Base-by-base conservation (phyloP, 2,113 vertebrate genomes). In the Neotoma lepida region DNA sequence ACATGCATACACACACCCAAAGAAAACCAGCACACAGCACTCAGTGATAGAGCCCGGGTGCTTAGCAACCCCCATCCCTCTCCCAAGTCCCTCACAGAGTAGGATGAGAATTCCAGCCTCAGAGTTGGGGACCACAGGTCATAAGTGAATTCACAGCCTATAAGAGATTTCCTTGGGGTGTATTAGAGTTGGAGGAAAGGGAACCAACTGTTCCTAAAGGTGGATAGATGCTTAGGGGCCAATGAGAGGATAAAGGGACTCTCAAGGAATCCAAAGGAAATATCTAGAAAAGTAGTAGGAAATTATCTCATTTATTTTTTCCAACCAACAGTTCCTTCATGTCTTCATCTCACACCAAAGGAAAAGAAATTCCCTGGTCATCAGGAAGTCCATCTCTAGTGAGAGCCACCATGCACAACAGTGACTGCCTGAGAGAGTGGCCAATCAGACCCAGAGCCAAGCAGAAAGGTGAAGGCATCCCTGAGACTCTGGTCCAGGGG, bases 381-480 rank as follows among this genome's bases (percentile, higher is more conserved):
- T 84, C n/a, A 4, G 0, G 3, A 35, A 66, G 33, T 44, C 61
- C 46, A 2, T 8, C 9, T 30, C 35, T 49, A 46, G 41, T 6
- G 39, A 81, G 63, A 44, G 39, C 44, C 46, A 4, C 3, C 12
- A 28, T 35, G 17, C 9, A 64, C 9, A 2, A n/a, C 10, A 78
- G 78, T 9, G 2, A 9, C 9, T 13, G 4, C 49, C n/a, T 28
- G 33, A 63, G 24, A 41, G 8, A 6, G n/a, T 63, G 18, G 26
- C 33, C 0, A 0, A 28, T 35, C 58, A 51, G 28, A 28, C 6
- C 39, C 17, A 49, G 39, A 33, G 33, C 39, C 30, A 15, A 17
- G 1, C 66, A 39, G 35, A 26, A 24, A 46, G 1, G 0, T 0
- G 2, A 54, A 77, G 22, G 4, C 2, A 1, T 39, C 44, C 35